These are phyloP conservation scores for Eidolon dupreanum DNA, from an alignment of 2,797 vertebrate species.

Conservation along the genomic window DNA sequence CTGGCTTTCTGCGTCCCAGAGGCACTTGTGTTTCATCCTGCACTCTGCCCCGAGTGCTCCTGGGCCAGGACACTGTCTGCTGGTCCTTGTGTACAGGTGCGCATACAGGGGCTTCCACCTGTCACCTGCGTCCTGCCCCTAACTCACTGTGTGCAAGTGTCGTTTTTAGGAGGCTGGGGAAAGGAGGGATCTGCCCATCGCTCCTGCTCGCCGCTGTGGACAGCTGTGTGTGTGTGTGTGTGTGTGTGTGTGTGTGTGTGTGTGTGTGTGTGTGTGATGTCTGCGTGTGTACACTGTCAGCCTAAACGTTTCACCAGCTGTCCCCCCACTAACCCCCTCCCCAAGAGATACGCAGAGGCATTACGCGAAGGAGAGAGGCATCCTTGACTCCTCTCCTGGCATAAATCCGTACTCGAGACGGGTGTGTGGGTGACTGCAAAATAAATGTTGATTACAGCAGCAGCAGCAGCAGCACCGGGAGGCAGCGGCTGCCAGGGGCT, in stretches of 20 bases:
- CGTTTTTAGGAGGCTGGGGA: neutral
- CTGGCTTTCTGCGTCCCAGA: neutral
- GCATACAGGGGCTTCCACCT: neutral
- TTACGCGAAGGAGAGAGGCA: constrained; percentile 52
- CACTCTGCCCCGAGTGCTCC: neutral
- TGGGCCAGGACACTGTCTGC: neutral
- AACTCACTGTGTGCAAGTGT: accelerated
- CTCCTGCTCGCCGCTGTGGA: neutral
- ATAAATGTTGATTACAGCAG: constrained; percentile 61
- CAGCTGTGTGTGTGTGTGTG: accelerated
- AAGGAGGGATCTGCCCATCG: accelerated
- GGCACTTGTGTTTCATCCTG: neutral
- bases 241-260: neutral
- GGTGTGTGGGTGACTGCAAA: constrained; percentile 69
- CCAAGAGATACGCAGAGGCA: neutral
- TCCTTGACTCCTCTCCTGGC: constrained; percentile 59
- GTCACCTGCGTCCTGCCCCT: neutral
- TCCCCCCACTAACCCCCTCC: neutral
- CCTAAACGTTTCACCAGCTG: neutral
- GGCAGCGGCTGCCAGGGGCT: neutral
- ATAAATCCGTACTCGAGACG: constrained; percentile 28
- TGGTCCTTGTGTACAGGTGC: accelerated
- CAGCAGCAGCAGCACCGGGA: neutral
- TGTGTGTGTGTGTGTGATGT: neutral
- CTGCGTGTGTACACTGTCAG: neutral